phyloP scores from a whole-genome alignment of 1,140 invertebrate genomes.

The Tetramorium simillimum region DNA sequence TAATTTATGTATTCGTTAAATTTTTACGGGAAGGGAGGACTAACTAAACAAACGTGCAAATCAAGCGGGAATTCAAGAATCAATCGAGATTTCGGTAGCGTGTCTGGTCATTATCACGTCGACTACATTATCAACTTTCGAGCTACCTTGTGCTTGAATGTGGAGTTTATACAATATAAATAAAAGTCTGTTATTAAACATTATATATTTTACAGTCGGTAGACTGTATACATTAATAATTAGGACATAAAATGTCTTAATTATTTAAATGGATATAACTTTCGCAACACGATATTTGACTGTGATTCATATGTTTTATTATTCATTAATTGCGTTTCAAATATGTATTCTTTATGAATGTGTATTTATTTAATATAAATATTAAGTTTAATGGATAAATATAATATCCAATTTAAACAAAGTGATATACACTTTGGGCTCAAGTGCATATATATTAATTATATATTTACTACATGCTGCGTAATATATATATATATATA shows the following conservation, averaged over 20 bases:
- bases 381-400: slow-evolving; percentile 17
- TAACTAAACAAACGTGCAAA: background rate
- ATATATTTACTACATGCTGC: background rate
- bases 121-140: too few species aligned
- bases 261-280: background rate
- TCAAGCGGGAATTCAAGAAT: slow-evolving; percentile 23
- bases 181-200: background rate
- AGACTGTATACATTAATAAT: background rate
- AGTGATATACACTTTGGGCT: too few species aligned
- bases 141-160: too few species aligned
- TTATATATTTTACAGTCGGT: background rate
- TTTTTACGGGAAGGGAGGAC: too few species aligned
- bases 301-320: background rate
- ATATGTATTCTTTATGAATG: background rate
- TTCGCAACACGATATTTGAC: background rate
- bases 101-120: background rate
- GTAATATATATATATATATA: background rate
- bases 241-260: background rate
- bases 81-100: slow-evolving; percentile 8
- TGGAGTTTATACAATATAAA: too few species aligned
- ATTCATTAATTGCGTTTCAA: background rate
- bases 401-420: background rate
- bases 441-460: background rate
- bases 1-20: too few species aligned
- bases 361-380: background rate